phyloP scores from a whole-genome alignment of 37 sponge, comb jelly and placozoan genomes.

The Halichondria panicea region DNA sequence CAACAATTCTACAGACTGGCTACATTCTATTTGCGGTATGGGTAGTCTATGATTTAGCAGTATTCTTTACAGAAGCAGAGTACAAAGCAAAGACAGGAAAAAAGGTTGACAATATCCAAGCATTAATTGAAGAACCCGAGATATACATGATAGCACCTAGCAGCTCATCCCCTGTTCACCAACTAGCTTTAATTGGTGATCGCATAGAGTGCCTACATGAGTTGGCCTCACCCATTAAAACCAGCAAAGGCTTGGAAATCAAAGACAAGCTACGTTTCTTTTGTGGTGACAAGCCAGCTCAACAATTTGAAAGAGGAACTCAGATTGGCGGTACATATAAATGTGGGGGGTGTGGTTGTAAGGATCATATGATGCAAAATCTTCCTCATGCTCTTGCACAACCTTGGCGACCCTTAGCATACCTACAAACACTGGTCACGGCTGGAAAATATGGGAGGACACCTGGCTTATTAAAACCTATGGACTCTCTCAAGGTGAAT shows the following conservation, averaged over 20 bases:
- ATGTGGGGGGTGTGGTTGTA: conserved; percentile 46
- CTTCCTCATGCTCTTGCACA: neutral
- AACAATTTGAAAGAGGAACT: conserved; percentile 30
- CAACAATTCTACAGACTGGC: conserved; percentile 14
- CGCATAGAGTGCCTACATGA: neutral
- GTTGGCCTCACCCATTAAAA: neutral
- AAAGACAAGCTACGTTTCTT: neutral
- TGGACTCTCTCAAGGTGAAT: neutral
- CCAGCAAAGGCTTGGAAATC: neutral
- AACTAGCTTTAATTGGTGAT: conserved; percentile 1
- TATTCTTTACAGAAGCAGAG: conserved; percentile 28
- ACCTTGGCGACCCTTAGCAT: neutral
- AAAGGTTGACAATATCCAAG: neutral
- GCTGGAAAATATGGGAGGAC: neutral
- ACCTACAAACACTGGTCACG: neutral
- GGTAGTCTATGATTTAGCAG: conserved; percentile 30
- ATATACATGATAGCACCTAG: conserved; percentile 13
- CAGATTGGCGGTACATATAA: conserved; percentile 41
- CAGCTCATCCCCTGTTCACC: neutral
- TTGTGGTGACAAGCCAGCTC: conserved; percentile 8
- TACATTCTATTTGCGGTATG: conserved; percentile 40
- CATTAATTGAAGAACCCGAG: conserved; percentile 1
- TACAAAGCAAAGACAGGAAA: neutral
- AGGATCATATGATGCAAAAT: neutral
- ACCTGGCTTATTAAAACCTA: conserved; percentile 3